These are phyloP conservation scores for Sebastiscus albofasciatus DNA, from an alignment of 2,797 vertebrate genomes.

Conservation along the genomic window DNA sequence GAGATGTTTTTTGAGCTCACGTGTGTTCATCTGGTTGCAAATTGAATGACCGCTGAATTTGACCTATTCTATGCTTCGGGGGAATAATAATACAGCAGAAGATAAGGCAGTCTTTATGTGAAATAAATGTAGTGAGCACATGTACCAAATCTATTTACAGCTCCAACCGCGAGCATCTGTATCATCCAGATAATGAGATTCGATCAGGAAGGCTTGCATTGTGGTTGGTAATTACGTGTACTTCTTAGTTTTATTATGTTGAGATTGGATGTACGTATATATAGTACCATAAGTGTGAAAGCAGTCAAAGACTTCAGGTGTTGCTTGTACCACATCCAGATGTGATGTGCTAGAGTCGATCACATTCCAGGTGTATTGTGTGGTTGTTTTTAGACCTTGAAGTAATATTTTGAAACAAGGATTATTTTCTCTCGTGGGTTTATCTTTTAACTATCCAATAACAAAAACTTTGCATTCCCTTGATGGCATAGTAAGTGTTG, in stretches of 20 bases:
- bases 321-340: neutral
- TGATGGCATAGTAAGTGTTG: neutral
- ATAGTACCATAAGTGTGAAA: neutral
- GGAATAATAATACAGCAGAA: neutral
- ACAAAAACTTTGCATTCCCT: neutral
- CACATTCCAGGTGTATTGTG: neutral
- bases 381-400: neutral
- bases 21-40: neutral
- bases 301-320: neutral
- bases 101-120: neutral
- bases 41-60: neutral
- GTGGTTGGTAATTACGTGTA: neutral
- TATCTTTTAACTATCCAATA: neutral
- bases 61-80: neutral
- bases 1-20: neutral
- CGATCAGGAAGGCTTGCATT: neutral
- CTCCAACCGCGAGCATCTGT: neutral
- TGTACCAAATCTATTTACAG: neutral
- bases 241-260: neutral
- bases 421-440: neutral
- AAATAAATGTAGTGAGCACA: neutral
- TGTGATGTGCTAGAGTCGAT: neutral
- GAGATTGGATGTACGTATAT: neutral
- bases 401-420: neutral
- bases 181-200: constrained; percentile 14